Base-by-base conservation (phyloP, 2,797 vertebrate species). In the Gymnoscopelus microlampas region DNA sequence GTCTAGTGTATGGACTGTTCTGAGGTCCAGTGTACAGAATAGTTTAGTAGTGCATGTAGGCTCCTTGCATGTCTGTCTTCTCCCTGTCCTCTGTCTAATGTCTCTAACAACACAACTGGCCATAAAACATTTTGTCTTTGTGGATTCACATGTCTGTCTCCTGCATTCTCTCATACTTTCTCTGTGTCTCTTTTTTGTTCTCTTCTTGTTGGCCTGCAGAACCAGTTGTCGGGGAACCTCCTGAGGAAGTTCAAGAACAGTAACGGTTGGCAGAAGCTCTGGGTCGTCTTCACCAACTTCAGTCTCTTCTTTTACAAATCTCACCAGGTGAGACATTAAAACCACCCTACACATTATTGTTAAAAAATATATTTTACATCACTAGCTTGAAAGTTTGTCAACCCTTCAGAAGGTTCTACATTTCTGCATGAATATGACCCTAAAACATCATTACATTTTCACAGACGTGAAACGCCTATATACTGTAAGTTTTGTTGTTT, bases 221-320 rank as follows among this genome's bases (percentile, higher is more conserved):
- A 99, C 87, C 97, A 98, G 91, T 85, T 99, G 66, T 99, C 97
- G 1, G 98, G 98, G 55, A 98, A 98, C 85, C 92, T 99, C 78
- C 92, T 99, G 74, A 93, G 98, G 80, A 99, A 99, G 88, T 99
- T 99, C 87, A 99, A 99, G 76, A 99, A 99, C 92, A 99, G 97
- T 83, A 98, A 98, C 0, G 98, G 98, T 53, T 99, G 98, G 98
- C 97, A 99, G 93, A 99, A 99, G 84, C 97, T 99, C 64, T 99
- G 98, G 97, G 97, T 99, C 72, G 97, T 99, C 66, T 99, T 98
- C 92, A 99, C 97, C 51, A 98, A 97, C 92, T 98, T 99, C 93
- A 98, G 96, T 78, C 95, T 99, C 74, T 99, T 99, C 91, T 99
- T 99, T 94, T 99, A 99, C 86, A 99, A 99, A 88, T 96, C 96